Evolutionary conservation across 1,140 invertebrate genomes (phyloP).

Genomic region (Macrocentrus cingulum): DNA sequence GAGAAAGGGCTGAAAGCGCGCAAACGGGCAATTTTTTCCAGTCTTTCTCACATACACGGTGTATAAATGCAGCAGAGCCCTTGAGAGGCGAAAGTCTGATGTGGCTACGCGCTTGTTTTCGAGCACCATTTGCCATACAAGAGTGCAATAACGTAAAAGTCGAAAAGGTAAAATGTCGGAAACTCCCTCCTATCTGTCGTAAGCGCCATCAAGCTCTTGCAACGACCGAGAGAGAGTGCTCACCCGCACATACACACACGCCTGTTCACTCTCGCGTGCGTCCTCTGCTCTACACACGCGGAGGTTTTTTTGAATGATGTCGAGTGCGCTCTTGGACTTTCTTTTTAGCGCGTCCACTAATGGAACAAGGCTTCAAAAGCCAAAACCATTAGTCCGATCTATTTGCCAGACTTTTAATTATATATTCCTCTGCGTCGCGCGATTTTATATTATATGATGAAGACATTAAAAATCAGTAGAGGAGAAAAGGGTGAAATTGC

Average conservation of each 20-base stretch:
- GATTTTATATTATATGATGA: neutral
- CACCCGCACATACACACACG: neutral
- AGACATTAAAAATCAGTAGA: constrained; percentile 13
- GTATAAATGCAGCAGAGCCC: neutral
- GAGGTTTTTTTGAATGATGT: constrained; percentile 12
- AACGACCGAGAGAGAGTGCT: neutral
- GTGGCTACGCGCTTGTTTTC: constrained; percentile 16
- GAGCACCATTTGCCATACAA: constrained; percentile 28
- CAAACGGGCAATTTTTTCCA: constrained; percentile 22
- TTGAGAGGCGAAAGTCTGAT: neutral
- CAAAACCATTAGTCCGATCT: no score
- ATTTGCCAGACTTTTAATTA: no score
- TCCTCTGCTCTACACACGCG: neutral
- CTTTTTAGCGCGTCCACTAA: constrained; percentile 8
- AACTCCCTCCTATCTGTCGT: constrained; percentile 18
- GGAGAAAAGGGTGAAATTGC: no score
- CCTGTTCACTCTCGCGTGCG: neutral
- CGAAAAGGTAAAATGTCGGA: constrained; percentile 8
- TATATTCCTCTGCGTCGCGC: no score
- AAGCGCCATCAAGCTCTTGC: neutral
- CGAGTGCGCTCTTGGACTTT: neutral
- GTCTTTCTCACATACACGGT: neutral
- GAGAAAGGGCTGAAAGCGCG: neutral
- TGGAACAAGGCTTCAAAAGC: no score
- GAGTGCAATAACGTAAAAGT: constrained; percentile 29